Percentiles rank a stretch among this genome's conserved stretches.
Evolutionary conservation across 2,113 vertebrate genomes (phyloP).

Genomic region (Gallinago paraguaiae): DNA sequence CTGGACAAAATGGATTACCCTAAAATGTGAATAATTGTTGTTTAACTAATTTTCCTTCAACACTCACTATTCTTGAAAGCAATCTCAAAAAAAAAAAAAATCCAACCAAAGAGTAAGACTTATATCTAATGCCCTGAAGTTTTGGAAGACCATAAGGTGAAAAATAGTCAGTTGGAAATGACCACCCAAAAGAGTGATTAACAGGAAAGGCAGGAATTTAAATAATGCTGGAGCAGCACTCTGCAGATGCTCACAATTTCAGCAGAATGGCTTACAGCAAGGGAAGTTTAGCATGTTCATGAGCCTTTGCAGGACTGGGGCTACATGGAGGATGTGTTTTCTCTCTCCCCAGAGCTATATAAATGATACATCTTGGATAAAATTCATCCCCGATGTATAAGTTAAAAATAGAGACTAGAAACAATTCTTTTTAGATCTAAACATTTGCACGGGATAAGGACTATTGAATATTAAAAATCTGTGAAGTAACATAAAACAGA

Average conservation of each 20-base stretch:
- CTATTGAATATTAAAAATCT: conserved; percentile 70
- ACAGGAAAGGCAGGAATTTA: conserved; percentile 32
- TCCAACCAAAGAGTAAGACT: background rate
- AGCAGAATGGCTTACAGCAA: background rate
- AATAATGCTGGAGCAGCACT: background rate
- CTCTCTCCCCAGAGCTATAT: conserved; percentile 24
- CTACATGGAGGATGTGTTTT: conserved; percentile 21
- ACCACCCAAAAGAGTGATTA: conserved; percentile 12
- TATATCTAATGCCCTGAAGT: background rate
- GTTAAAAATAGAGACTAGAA: conserved; percentile 64
- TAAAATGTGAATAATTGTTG: background rate
- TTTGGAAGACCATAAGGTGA: background rate
- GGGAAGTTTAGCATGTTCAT: background rate
- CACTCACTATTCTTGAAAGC: background rate
- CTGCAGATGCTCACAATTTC: background rate
- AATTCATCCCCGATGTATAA: conserved; percentile 50
- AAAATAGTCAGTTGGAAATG: background rate
- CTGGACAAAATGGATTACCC: background rate
- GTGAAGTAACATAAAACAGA: conserved; percentile 68
- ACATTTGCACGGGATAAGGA: conserved; percentile 44
- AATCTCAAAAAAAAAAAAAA: background rate
- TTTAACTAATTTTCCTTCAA: background rate
- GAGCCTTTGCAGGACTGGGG: background rate
- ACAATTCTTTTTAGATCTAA: conserved; percentile 58
- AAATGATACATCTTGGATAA: conserved; percentile 50